phyloP scores from a whole-genome alignment of 2,113 vertebrate genomes.

The Riparia riparia region DNA sequence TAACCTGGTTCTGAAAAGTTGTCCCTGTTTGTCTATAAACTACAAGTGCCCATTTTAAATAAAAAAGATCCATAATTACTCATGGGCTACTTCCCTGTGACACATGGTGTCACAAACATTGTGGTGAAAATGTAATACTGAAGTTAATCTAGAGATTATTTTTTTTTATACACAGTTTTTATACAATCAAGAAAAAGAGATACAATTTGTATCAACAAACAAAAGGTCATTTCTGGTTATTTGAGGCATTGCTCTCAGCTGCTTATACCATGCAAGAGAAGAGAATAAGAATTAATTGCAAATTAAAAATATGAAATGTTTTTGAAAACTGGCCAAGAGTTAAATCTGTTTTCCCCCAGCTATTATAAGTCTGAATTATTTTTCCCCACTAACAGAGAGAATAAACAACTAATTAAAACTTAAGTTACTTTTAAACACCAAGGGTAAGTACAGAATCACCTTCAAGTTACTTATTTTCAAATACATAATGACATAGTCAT shows the following conservation, averaged over 20 bases:
- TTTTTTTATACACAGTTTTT: slow-evolving; percentile 85
- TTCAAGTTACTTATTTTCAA: not conserved
- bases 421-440: not conserved
- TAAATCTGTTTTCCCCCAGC: not conserved
- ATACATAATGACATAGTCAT: not conserved
- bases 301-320: slow-evolving; percentile 58
- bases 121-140: too few species aligned
- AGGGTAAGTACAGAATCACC: not conserved
- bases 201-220: slow-evolving; percentile 99
- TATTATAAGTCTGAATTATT: not conserved
- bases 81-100: too few species aligned
- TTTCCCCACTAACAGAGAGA: not conserved
- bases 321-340: not conserved
- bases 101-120: too few species aligned
- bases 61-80: too few species aligned
- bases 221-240: slow-evolving; percentile 98
- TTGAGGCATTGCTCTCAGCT: slow-evolving; percentile 93
- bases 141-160: too few species aligned
- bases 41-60: too few species aligned
- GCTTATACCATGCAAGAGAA: slow-evolving; percentile 78
- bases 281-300: slow-evolving; percentile 60
- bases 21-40: too few species aligned
- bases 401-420: not conserved
- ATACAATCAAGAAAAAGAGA: slow-evolving; percentile 98
- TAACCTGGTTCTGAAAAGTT: too few species aligned